A percentile compares a stretch with the other conserved stretches of the same genome.
Conservation (phyloP, 2,797 vertebrate genomes). For the Leptodactylus fallax region DNA sequence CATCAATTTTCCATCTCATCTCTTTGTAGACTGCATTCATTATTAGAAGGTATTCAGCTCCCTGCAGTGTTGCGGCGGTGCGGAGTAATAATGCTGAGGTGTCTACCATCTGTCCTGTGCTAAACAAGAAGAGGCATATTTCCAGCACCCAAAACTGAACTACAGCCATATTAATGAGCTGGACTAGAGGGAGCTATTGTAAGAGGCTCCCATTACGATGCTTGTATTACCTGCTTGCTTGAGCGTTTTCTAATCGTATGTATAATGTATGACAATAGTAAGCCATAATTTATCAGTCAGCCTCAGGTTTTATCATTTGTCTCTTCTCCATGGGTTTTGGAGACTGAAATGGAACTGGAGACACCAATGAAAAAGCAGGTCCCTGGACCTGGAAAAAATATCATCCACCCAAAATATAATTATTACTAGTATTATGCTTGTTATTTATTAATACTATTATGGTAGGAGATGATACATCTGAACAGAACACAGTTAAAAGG, state of each 20-base stretch:
- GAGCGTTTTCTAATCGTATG: background rate
- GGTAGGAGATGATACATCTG: too few relatives aligned
- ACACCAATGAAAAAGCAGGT: background rate
- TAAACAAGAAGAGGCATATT: background rate
- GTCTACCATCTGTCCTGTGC: conserved; percentile 20
- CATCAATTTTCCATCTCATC: background rate
- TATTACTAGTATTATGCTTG: too few relatives aligned
- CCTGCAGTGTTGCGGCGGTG: conserved; percentile 1
- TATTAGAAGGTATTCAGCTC: background rate
- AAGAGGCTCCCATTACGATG: background rate
- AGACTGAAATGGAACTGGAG: background rate
- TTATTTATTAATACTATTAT: too few relatives aligned
- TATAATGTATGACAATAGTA: background rate
- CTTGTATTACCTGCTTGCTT: background rate
- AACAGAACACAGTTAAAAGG: too few relatives aligned
- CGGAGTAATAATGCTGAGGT: background rate
- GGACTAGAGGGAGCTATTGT: background rate
- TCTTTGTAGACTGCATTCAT: background rate
- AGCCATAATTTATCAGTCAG: background rate
- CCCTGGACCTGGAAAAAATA: background rate
- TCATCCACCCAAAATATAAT: background rate
- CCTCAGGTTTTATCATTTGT: background rate
- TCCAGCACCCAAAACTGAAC: background rate
- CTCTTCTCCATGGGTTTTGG: background rate
- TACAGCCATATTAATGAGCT: background rate